These are phyloP conservation scores for Apostichopus leukothele DNA, from an alignment of 53 echinoderm and acorn worm species.

Conservation along the genomic window DNA sequence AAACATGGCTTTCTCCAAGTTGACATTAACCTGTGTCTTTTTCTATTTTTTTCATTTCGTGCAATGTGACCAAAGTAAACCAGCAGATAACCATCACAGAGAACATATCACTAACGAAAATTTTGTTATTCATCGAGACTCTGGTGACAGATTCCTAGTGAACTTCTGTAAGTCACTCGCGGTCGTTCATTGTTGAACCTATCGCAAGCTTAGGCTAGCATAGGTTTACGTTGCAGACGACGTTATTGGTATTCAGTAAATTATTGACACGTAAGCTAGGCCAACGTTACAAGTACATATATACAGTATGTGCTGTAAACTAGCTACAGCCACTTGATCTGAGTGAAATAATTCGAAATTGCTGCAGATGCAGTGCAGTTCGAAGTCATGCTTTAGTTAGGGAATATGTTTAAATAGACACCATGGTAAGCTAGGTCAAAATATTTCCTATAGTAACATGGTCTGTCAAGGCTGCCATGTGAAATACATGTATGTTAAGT, in stretches of 20 bases:
- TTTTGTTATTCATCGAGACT: conserved; percentile 30
- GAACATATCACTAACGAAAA: conserved; percentile 29
- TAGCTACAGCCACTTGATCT: too few species aligned
- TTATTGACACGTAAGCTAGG: conserved; percentile 12
- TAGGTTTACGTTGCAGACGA: conserved; percentile 31
- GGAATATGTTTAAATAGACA: too few species aligned
- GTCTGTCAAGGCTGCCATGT: too few species aligned
- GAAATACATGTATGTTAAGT: too few species aligned
- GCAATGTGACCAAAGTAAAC: conserved; percentile 5
- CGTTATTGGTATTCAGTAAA: background rate
- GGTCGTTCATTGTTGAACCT: background rate
- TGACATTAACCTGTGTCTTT: background rate
- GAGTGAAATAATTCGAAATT: too few species aligned
- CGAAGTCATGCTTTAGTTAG: too few species aligned
- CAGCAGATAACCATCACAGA: conserved; percentile 23
- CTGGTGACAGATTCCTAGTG: conserved; percentile 25
- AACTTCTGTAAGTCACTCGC: conserved; percentile 16
- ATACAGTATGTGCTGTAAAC: too few species aligned
- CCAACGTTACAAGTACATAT: background rate
- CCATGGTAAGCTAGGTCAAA: too few species aligned
- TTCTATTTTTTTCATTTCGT: background rate
- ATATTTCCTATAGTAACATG: too few species aligned
- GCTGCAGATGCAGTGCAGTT: too few species aligned
- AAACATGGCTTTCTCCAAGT: background rate
- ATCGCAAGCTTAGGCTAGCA: background rate